Percentiles rank a stretch among this genome's conserved stretches.
These are phyloP conservation scores for Panorpa germanica DNA, from an alignment of 2,888 invertebrate genomes.

Conservation along the genomic window DNA sequence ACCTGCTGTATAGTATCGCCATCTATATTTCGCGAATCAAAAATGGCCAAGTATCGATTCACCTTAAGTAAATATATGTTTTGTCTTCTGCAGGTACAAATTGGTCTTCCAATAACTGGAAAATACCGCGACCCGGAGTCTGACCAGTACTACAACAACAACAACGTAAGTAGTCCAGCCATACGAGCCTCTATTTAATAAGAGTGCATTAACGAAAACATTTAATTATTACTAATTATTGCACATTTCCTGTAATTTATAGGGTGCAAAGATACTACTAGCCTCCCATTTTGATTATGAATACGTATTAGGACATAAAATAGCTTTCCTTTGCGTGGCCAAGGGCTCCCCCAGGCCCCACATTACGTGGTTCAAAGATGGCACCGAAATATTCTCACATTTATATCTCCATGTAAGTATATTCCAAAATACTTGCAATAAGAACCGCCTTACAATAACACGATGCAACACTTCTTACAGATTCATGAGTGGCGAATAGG, in stretches of 20 bases:
- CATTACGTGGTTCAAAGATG: slow-evolving; percentile 93
- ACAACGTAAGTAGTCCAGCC: slow-evolving; percentile 58
- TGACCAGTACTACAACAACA: slow-evolving; percentile 79
- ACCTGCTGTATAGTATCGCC: no score
- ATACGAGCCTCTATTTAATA: no score
- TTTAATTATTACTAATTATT: slow-evolving; percentile 11
- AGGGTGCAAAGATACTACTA: slow-evolving; percentile 80
- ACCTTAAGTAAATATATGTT: slow-evolving; percentile 5
- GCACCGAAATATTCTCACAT: slow-evolving; percentile 80
- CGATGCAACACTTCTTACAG: slow-evolving; percentile 24
- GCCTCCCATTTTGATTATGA: slow-evolving; percentile 88
- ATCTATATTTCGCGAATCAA: no score
- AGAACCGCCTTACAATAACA: slow-evolving; percentile 1
- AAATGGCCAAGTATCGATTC: not conserved
- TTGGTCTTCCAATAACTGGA: slow-evolving; percentile 71
- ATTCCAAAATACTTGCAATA: slow-evolving; percentile 5
- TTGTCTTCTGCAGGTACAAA: slow-evolving; percentile 41
- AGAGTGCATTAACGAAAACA: slow-evolving; percentile 1
- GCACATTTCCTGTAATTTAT: slow-evolving; percentile 10
- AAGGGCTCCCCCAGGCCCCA: slow-evolving; percentile 78
- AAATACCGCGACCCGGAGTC: slow-evolving; percentile 81
- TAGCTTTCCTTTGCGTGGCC: slow-evolving; percentile 81
- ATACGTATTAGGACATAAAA: slow-evolving; percentile 86
- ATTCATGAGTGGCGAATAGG: slow-evolving; percentile 80
- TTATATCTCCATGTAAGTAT: slow-evolving; percentile 65